Evolutionary conservation across 2,113 vertebrate genomes (phyloP).

Genomic region (Larimichthys polyactis): DNA sequence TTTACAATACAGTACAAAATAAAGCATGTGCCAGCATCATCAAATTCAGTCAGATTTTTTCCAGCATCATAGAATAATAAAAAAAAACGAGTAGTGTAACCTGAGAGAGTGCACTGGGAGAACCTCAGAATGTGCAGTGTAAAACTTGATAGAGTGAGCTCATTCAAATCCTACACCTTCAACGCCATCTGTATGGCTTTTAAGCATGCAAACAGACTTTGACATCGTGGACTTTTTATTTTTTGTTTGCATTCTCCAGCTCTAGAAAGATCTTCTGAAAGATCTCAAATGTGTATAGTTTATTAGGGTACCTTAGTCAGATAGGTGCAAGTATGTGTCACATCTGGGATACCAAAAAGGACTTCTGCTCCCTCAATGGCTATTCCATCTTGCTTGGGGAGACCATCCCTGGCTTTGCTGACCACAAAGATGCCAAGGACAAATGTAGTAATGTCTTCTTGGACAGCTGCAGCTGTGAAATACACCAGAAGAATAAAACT

Average conservation of each 20-base stretch:
- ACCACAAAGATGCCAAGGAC: not conserved
- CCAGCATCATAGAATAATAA: no score
- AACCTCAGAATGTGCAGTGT: not conserved
- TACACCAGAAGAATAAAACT: not conserved
- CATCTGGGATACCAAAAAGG: not conserved
- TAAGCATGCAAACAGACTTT: not conserved
- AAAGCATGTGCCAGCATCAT: no score
- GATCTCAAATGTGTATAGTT: not conserved
- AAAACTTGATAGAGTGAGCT: not conserved
- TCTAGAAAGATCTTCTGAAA: not conserved
- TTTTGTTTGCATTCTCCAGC: not conserved
- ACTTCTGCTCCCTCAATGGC: not conserved
- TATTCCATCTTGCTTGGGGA: not conserved
- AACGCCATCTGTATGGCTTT: not conserved
- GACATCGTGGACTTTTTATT: not conserved
- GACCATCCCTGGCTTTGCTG: not conserved
- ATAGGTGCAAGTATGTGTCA: not conserved
- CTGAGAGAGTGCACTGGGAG: not conserved
- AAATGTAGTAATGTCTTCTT: not conserved
- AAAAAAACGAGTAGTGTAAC: not conserved
- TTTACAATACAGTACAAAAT: no score
- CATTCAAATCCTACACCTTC: not conserved
- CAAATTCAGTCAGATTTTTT: no score
- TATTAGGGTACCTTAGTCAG: not conserved
- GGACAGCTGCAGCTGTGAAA: not conserved